phyloP scores from a whole-genome alignment of 2,797 vertebrate species.

The Aeoliscus strigatus region DNA sequence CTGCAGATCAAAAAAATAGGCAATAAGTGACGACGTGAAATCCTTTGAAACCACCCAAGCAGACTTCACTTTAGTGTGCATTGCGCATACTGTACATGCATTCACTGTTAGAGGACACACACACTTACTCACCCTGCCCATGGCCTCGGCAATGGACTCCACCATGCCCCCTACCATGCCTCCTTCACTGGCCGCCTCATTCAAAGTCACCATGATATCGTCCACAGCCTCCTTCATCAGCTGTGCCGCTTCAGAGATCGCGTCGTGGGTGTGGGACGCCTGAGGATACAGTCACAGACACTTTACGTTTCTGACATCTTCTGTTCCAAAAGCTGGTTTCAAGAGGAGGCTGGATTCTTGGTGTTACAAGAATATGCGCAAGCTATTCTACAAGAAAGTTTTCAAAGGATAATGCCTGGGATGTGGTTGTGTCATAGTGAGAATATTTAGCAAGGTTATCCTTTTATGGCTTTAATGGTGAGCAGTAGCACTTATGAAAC shows the following conservation, averaged over 20 bases:
- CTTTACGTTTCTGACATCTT: too few species aligned
- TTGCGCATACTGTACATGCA: not conserved
- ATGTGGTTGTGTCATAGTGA: too few species aligned
- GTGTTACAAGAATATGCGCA: too few species aligned
- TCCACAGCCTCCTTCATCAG: conserved; percentile 98
- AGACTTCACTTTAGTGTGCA: not conserved
- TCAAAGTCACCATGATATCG: conserved; percentile 96
- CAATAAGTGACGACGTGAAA: conserved; percentile 22
- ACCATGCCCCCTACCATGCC: conserved; percentile 98
- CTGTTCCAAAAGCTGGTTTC: too few species aligned
- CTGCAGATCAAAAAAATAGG: conserved; percentile 16
- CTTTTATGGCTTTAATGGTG: too few species aligned
- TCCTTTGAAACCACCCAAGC: conserved; percentile 20
- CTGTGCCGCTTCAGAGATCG: conserved; percentile 91
- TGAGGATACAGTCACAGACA: conserved; percentile 54
- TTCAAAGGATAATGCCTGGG: too few species aligned
- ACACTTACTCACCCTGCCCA: conserved; percentile 83
- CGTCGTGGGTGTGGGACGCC: conserved; percentile 93
- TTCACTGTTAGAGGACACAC: not conserved
- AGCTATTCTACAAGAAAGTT: too few species aligned
- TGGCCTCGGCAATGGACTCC: conserved; percentile 92
- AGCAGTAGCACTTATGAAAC: too few species aligned
- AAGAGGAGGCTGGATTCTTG: too few species aligned
- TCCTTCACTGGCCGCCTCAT: conserved; percentile 95
- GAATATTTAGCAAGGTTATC: too few species aligned